Base-by-base conservation (phyloP, 1,140 invertebrate species). In the Cydia strobilella region DNA sequence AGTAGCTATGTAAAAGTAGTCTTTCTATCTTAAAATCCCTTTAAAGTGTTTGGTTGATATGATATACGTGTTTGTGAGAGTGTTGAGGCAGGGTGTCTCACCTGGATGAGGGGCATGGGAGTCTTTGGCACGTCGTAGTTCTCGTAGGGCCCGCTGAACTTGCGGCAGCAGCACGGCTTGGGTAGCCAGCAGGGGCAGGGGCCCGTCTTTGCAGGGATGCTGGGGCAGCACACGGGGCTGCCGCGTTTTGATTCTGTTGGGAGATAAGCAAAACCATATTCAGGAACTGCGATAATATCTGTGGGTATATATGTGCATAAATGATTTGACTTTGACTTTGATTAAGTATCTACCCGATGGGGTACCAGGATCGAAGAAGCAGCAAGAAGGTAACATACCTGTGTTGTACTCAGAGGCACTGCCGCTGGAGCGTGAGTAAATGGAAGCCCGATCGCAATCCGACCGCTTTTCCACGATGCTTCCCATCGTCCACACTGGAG, bases 81-180 rank as follows among this genome's bases (percentile, higher is more conserved):
- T 10, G 15, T 12, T 18, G 3, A 4, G 48, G 13, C 10, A n/a
- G 2, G 15, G n/a, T 18, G 13, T 39, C 59, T 78, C 78, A 94
- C 94, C 90, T 93, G 88, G 85, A 93, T 93, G 82, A 95, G 92
- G 80, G 94, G 94, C 93, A 94, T 94, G 20, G 94, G 94, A 72
- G 94, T 93, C 89, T 94, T 96, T 75, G 96, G 96, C 75, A 96
- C 93, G 84, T 97, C 96, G 81, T 96, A 97, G 88, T 97, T 97
- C 77, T 96, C 96, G 81, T 96, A 96, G 6, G 94, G 94, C 74
- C 94, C 94, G 73, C 85, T 89, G 80, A 91, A 93, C 79, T 90
- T 92, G 80, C 84, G 86, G 73, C 89, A 90, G 81, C 81, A 87
- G 79, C 90, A 90, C 9, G 86, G 84, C 75, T 90, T 88, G 66